These are phyloP conservation scores for Dicycla oo DNA, from an alignment of 2,888 invertebrate species.

Conservation along the genomic window DNA sequence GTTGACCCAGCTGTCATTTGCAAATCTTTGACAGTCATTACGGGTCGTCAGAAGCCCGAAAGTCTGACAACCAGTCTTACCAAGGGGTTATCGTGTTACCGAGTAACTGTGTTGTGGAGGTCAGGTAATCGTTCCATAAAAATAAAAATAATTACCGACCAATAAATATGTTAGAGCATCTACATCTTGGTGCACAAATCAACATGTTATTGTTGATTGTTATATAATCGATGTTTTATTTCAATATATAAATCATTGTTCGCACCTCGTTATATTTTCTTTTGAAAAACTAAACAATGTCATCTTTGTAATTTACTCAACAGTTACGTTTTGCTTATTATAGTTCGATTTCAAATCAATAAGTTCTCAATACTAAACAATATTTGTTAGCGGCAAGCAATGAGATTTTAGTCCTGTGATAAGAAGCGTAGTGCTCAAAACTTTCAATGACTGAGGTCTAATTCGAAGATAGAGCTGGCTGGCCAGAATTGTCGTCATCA, in stretches of 20 bases:
- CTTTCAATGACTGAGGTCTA: background rate
- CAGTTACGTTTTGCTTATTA: background rate
- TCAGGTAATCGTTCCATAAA: background rate
- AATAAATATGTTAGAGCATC: background rate
- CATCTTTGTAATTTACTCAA: background rate
- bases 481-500: background rate
- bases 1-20: background rate
- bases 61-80: background rate
- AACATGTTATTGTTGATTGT: constrained; percentile 22
- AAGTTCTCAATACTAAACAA: background rate
- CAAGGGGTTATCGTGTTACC: background rate
- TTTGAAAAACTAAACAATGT: constrained; percentile 5
- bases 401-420: background rate
- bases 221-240: constrained; percentile 8
- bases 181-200: constrained; percentile 17
- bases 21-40: background rate
- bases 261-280: background rate
- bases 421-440: background rate
- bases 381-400: no score
- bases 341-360: background rate
- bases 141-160: background rate
- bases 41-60: background rate
- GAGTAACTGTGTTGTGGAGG: background rate
- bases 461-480: background rate
- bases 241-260: background rate